Evolutionary conservation across 1,140 invertebrate genomes (phyloP), one percentile per base, ranked within the genome.

Genomic region (Heterodera schachtii): DNA sequence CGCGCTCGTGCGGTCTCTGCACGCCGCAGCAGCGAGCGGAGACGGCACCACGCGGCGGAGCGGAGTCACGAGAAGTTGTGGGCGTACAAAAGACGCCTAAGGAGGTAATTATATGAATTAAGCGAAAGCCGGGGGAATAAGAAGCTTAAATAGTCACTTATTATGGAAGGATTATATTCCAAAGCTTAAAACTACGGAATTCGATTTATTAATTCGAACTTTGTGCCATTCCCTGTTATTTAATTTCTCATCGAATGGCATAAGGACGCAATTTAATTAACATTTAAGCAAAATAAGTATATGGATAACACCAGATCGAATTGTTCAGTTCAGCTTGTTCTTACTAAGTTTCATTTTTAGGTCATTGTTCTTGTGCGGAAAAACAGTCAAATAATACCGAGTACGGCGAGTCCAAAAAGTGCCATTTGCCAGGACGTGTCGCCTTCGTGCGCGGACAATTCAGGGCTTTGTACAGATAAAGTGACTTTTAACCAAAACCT

Each of bases 1-100:
- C 76, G 19, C 76, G 64, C 52, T 21, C 31, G 3, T 78, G 76
- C 44, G 52, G 60, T 11, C 52, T 78, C 43, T 78, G 76, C 43
- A 57, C 21, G 21, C 76, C 52, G 11, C 11, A 78, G 64, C 73
- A 74, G 19, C 41, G 13, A 41, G 57, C 31, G 21, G 43, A 21
- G 41, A 74, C 19, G 60, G 46, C 41, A 21, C 43, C 19, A 41
- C 57, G 57, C 57, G 57, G 57, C 57, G 4, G 57, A 11, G 19
- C 57, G 4, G 57, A 11, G 57, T 64, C 69, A 41, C 31, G 43
- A 19, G 69, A 71, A 46, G 69, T 71, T 31, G 31, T 71, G 31
- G 31, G 43, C 44, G 69, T 71, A 19, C 69, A 46, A 8, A 71
- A 71, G 44, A 71, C 69, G 69, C 69, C 69, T 6, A 71, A 71